Percentiles rank a stretch among this genome's conserved stretches.
Evolutionary conservation across 2,888 invertebrate genomes (phyloP).

Genomic region (Himalopsyche kuldschensis): DNA sequence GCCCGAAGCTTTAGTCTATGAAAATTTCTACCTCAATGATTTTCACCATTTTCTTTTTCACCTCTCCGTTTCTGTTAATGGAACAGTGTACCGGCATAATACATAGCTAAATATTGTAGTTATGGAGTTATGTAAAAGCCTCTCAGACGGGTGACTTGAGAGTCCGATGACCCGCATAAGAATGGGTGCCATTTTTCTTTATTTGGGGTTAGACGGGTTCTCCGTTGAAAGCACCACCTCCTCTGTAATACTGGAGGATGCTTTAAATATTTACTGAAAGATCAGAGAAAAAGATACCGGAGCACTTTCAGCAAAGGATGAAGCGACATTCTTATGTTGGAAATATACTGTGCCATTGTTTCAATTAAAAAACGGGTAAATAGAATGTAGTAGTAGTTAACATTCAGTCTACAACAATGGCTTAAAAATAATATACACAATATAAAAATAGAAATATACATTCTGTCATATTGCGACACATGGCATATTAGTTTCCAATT

Average conservation of each 20-base stretch:
- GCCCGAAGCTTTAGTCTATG: neutral
- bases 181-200: slow-evolving; percentile 26
- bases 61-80: neutral
- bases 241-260: neutral
- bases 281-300: slow-evolving; percentile 14
- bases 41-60: neutral
- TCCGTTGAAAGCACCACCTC: neutral
- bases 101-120: slow-evolving; percentile 3
- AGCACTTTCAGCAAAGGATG: neutral
- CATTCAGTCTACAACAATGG: too few species aligned
- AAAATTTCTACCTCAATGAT: neutral
- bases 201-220: neutral
- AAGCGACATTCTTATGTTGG: neutral
- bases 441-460: too few species aligned
- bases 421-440: too few species aligned
- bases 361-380: neutral
- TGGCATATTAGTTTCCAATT: too few species aligned
- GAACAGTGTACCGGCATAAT: neutral
- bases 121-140: slow-evolving; percentile 12
- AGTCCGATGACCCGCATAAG: slow-evolving; percentile 33
- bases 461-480: too few species aligned
- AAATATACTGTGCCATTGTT: neutral
- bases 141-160: slow-evolving; percentile 32
- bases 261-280: slow-evolving; percentile 25
- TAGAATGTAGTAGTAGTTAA: neutral